Conservation (phyloP, 23 tunicate species). For the Halocynthia aurantium region DNA sequence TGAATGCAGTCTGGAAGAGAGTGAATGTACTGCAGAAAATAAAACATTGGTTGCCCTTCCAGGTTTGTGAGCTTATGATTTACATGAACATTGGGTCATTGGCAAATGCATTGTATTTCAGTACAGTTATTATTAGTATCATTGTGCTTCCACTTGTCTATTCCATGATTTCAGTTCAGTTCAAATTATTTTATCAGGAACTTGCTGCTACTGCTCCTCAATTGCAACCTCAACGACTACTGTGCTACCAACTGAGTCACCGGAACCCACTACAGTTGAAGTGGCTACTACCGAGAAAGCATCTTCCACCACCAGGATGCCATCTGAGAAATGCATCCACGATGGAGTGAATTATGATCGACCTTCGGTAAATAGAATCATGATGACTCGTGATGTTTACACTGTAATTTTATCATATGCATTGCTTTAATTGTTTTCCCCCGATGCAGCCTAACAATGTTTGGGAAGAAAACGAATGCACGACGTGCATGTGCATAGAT, state of each 20-base stretch:
- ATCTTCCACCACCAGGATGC: slow-evolving; percentile 9
- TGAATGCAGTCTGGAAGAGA: slow-evolving; percentile 59
- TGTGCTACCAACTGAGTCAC: slow-evolving; percentile 76
- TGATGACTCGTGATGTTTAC: background rate
- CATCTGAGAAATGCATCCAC: slow-evolving; percentile 41
- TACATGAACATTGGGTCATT: background rate
- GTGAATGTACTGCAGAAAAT: slow-evolving; percentile 53
- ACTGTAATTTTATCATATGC: background rate
- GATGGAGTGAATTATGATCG: slow-evolving; percentile 63
- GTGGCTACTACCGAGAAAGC: slow-evolving; percentile 8
- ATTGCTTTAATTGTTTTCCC: background rate
- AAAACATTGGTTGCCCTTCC: slow-evolving; percentile 57
- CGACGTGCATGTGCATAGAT: slow-evolving; percentile 52
- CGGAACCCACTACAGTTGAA: slow-evolving; percentile 7
- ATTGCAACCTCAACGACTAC: background rate
- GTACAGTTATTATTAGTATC: background rate
- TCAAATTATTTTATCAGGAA: slow-evolving; percentile 23
- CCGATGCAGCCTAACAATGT: slow-evolving; percentile 65
- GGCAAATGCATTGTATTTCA: background rate
- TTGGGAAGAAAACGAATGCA: slow-evolving; percentile 59
- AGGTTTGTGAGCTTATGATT: slow-evolving; percentile 24
- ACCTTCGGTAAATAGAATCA: slow-evolving; percentile 40
- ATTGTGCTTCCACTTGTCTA: background rate
- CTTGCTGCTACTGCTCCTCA: slow-evolving; percentile 41
- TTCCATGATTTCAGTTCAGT: no score